Evolutionary conservation across 2,797 vertebrate species (phyloP), one percentile per base, ranked within the genome.

Genomic region (Parauchenoglanis ngamensis): DNA sequence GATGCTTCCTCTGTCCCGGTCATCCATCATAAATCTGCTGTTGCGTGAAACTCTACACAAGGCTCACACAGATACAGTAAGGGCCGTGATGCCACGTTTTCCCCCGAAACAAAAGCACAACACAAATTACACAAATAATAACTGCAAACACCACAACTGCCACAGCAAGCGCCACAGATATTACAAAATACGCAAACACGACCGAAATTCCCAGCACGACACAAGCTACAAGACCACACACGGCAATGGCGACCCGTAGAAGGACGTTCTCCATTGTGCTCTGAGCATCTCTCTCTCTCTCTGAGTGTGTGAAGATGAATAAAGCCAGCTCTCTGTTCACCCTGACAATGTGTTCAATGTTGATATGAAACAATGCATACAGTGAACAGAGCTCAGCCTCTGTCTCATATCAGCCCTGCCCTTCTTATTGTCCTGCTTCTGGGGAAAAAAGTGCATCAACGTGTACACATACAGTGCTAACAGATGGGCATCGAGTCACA

Each of bases 281-380:
- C 54, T 40, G 63, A 85, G n/a, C 28, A 31, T 77, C 49, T 10
- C n/a, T 56, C n/a, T 56, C 76, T 73, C 70, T 75, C 35, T 46
- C 23, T 81, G 52, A 0, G 13, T 2, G 54, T 56, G 28, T 68
- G 56, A 73, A n/a, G 44, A 59, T 59, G 49, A 79, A 86, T 68
- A 86, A 59, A 72, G 67, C 85, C 54, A 7, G 44, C 35, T 59
- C 79, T 87, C 86, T 87, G 80, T 87, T 76, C 67, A n/a, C 40
- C 8, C 59, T 54, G 70, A 87, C 86, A 87, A 87, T 77, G 86
- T 65, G 70, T 54, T 57, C 72, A 87, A 83, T 87, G 86, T 87
- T 15, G 28, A 52, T 17, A 23, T 19, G 72, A 83, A 83, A 76
- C 76, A 82, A 83, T 49, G 49, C 81, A 56, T 61, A 67, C 83